A percentile compares a stretch with the other conserved stretches of the same genome.
These are phyloP conservation scores for Parnassius mnemosyne DNA, from an alignment of 2,888 invertebrate species.

Conservation along the genomic window DNA sequence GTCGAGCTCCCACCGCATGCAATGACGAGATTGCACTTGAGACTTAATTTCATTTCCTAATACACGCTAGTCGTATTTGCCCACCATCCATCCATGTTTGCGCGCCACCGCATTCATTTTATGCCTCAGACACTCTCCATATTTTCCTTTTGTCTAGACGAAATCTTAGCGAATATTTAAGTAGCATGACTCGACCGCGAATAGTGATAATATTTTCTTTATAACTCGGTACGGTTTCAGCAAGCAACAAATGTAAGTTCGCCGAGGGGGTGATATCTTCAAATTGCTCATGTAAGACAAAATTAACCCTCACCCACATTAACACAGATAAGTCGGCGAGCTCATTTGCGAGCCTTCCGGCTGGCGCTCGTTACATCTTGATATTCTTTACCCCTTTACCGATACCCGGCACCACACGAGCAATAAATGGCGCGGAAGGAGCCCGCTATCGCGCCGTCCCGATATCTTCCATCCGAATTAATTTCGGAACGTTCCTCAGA, in stretches of 20 bases:
- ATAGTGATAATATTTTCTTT: slow-evolving; percentile 26
- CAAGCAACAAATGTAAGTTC: slow-evolving; percentile 60
- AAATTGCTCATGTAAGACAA: slow-evolving; percentile 79
- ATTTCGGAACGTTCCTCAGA: slow-evolving; percentile 71
- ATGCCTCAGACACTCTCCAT: slow-evolving; percentile 63
- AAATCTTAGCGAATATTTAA: slow-evolving; percentile 78
- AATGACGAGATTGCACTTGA: slow-evolving; percentile 62
- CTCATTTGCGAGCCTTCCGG: slow-evolving; percentile 81
- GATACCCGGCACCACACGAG: slow-evolving; percentile 76
- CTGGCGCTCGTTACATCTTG: slow-evolving; percentile 78
- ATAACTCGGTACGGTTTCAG: slow-evolving; percentile 30
- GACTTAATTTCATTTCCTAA: slow-evolving; percentile 77
- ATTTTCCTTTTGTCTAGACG: slow-evolving; percentile 80
- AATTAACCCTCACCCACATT: slow-evolving; percentile 80
- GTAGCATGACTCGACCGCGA: slow-evolving; percentile 42
- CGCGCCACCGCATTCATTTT: slow-evolving; percentile 65
- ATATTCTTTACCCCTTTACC: slow-evolving; percentile 80
- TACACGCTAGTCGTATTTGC: slow-evolving; percentile 67
- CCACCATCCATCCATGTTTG: slow-evolving; percentile 70
- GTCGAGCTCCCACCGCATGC: slow-evolving; percentile 41
- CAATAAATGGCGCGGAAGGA: slow-evolving; percentile 80
- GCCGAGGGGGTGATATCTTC: slow-evolving; percentile 60
- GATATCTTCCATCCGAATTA: slow-evolving; percentile 81
- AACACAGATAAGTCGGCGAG: slow-evolving; percentile 78
- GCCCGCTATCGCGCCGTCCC: slow-evolving; percentile 72